These are phyloP conservation scores for Echinarachnius parma DNA, from an alignment of 53 echinoderm and acorn worm species.

Conservation along the genomic window DNA sequence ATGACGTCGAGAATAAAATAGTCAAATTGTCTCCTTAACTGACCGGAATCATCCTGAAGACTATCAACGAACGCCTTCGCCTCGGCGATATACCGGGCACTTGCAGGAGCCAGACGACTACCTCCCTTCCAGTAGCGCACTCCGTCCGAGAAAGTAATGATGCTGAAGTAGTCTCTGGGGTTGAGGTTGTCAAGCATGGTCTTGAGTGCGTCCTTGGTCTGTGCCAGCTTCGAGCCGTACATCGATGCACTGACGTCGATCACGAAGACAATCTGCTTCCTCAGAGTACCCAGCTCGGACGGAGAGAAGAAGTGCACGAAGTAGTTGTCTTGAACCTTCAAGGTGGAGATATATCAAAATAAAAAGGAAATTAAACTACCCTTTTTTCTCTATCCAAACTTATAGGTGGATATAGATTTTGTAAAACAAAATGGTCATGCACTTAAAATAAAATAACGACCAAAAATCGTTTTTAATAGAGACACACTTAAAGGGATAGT, in stretches of 20 bases:
- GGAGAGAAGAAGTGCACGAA: constrained; percentile 97
- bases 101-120: constrained; percentile 65
- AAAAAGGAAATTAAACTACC: no score
- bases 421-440: no score
- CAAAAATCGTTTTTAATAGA: no score
- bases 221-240: constrained; percentile 82
- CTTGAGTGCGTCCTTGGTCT: constrained; percentile 87
- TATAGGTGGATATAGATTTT: no score
- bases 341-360: no score
- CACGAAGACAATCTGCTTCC: constrained; percentile 87
- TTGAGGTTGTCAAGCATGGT: constrained; percentile 76
- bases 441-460: no score
- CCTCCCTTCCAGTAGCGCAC: constrained; percentile 69
- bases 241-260: constrained; percentile 98
- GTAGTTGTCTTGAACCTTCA: constrained; percentile 86
- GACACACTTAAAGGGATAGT: no score
- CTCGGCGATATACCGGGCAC: constrained; percentile 62
- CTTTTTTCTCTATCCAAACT: no score
- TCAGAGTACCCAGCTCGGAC: constrained; percentile 41
- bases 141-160: constrained; percentile 84
- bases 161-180: constrained; percentile 76
- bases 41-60: constrained; percentile 76
- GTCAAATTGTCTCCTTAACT: neutral
- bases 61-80: constrained; percentile 78
- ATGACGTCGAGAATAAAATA: neutral